Evolutionary conservation across 2,888 invertebrate species (phyloP).

Genomic region (Ichneumoninae sp.): DNA sequence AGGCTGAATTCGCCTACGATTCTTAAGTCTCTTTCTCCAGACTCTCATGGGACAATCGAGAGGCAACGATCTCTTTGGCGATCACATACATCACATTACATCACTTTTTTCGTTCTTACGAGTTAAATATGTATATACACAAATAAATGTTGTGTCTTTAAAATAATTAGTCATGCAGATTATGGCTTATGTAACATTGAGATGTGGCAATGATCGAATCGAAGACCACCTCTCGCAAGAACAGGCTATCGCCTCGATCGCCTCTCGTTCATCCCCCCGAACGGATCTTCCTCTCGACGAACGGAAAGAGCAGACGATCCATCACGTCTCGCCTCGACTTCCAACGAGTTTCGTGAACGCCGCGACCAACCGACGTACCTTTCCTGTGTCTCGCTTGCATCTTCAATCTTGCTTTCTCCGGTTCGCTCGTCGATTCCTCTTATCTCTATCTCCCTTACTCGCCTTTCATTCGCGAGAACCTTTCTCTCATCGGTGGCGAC

Average conservation of each 20-base stretch:
- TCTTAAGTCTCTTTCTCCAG: not conserved
- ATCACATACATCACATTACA: conserved; percentile 9
- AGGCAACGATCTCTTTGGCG: not conserved
- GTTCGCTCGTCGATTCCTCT: conserved; percentile 46
- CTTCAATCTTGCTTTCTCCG: conserved; percentile 62
- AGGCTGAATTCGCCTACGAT: conserved; percentile 32
- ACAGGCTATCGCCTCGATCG: conserved; percentile 35
- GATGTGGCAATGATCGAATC: not conserved
- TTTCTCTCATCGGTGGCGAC: conserved; percentile 58
- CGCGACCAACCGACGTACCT: conserved; percentile 40
- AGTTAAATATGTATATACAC: too few species aligned
- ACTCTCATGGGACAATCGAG: conserved; percentile 8
- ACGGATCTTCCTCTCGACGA: conserved; percentile 42
- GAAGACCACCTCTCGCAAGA: conserved; percentile 25
- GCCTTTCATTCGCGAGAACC: conserved; percentile 37
- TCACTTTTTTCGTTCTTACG: not conserved
- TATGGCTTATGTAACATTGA: not conserved
- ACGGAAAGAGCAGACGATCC: conserved; percentile 61
- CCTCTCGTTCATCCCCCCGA: conserved; percentile 11
- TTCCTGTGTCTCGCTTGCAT: conserved; percentile 59
- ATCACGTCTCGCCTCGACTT: conserved; percentile 58
- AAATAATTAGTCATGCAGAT: not conserved
- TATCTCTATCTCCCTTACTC: conserved; percentile 32
- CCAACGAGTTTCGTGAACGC: conserved; percentile 65
- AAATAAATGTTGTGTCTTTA: not conserved